A percentile compares a stretch with the other conserved stretches of the same genome.
These are phyloP conservation scores for Microctonus brassicae DNA, from an alignment of 2,888 invertebrate species.

Conservation along the genomic window DNA sequence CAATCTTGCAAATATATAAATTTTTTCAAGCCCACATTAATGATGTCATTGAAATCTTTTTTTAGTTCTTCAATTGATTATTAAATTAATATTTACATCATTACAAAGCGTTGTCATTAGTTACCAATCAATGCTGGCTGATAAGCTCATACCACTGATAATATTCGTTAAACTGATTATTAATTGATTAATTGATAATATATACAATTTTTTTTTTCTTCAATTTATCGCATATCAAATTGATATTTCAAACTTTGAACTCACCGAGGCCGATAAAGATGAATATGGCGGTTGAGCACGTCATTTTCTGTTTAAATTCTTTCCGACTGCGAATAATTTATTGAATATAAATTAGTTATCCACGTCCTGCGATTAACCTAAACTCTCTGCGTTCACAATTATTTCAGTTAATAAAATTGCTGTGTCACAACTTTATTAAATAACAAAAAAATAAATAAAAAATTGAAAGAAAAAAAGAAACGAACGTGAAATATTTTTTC, in stretches of 20 bases:
- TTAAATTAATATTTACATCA: not conserved
- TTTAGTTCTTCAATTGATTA: too few species aligned
- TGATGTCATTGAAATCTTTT: too few species aligned
- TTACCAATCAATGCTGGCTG: not conserved
- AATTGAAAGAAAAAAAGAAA: not conserved
- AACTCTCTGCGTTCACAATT: not conserved
- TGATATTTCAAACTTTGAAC: conserved; percentile 46
- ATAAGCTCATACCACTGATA: not conserved
- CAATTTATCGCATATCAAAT: conserved; percentile 13
- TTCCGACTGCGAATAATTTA: conserved; percentile 12
- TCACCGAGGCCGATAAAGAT: conserved; percentile 44
- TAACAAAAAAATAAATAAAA: not conserved
- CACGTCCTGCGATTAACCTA: not conserved
- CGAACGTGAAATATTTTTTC: not conserved
- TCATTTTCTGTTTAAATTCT: conserved; percentile 37
- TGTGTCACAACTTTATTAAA: not conserved
- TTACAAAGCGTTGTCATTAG: not conserved
- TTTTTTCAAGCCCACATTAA: too few species aligned
- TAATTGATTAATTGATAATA: not conserved
- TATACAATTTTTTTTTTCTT: not conserved
- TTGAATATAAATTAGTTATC: not conserved
- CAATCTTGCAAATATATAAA: too few species aligned
- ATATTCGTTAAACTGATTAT: not conserved
- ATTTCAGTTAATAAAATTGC: not conserved
- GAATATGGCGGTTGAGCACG: conserved; percentile 38